Conservation (phyloP, 1,140 invertebrate genomes). For the Glossosoma conforme region DNA sequence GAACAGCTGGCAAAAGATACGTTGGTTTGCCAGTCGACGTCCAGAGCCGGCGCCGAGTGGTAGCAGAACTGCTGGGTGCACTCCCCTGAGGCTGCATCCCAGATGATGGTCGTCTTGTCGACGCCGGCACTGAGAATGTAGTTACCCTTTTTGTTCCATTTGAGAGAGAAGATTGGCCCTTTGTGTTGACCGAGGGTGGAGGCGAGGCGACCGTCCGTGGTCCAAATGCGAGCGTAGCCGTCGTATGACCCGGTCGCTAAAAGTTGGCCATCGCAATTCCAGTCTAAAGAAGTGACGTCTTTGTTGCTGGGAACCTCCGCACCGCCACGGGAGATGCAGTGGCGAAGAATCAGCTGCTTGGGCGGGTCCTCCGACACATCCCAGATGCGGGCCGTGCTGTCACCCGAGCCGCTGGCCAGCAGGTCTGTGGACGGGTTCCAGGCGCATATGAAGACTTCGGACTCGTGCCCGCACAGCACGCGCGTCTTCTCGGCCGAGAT, state of each 20-base stretch:
- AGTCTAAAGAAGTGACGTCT: constrained; percentile 97
- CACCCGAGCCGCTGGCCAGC: constrained; percentile 94
- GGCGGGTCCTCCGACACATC: constrained; percentile 89
- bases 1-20: constrained; percentile 97
- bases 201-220: constrained; percentile 85
- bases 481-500: constrained; percentile 93
- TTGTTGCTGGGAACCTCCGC: constrained; percentile 98
- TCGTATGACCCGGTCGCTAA: constrained; percentile 98
- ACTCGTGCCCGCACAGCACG: constrained; percentile 92
- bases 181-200: constrained; percentile 97
- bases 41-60: constrained; percentile 93
- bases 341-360: constrained; percentile 88
- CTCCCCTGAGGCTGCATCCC: constrained; percentile 95
- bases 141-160: constrained; percentile 98
- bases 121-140: constrained; percentile 95
- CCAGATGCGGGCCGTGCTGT: constrained; percentile 98
- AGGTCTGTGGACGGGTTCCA: constrained; percentile 98
- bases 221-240: constrained; percentile 97
- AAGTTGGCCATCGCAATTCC: constrained; percentile 97
- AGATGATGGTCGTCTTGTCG: constrained; percentile 97
- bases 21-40: constrained; percentile 99
- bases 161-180: constrained; percentile 98
- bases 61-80: constrained; percentile 98
- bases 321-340: constrained; percentile 96
- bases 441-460: constrained; percentile 98